Base-by-base conservation (phyloP, 2,113 vertebrate species). In the Sisor rabdophorus region DNA sequence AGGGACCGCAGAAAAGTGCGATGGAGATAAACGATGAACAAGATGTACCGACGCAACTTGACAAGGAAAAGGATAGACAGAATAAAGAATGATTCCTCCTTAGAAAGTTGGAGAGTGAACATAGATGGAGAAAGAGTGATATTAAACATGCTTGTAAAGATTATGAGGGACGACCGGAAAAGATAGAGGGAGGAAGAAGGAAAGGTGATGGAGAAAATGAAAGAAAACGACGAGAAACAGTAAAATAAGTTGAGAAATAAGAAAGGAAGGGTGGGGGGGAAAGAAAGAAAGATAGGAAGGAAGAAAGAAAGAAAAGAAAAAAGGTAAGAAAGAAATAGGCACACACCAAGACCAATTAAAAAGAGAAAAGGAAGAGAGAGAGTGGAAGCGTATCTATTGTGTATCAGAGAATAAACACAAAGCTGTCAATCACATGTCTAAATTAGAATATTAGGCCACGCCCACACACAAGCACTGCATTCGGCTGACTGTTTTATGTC, bases 1-100 rank as follows among this genome's bases (percentile, higher is more conserved):
- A 28, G 59, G 60, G 22, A 28, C 20, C 84, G 30, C 65, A 86
- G 86, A 84, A 67, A 11, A n/a, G 20, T 16, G 44, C 47, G 47
- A 24, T 53, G 70, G 40, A 47, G 36, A 54, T 24, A 56, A 48
- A 69, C 3, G 28, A n/a, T 32, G 17, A 11, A 11, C 22, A 3
- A 58, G 54, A 58, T 26, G n/a, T 24, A 40, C 2, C 11, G 32
- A 72, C 40, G 4, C 20, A 22, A 24, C 19, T 10, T 12, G 48
- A 52, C 1, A 19, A 28, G 36, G 17, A 48, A 22, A 52, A 22
- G 48, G 32, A 40, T 8, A 48, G 59, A 65, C 47, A 68, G 44
- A 40, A 22, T 24, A 15, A 77, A 22, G 54, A 28, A 59, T 47
- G 55, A 50, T 47, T 19, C 20, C 19, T 44, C 32, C 24, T 32